Evolutionary conservation across 2,113 vertebrate species (phyloP), one percentile per base, ranked within the genome.

Genomic region (Ahaetulla prasina): DNA sequence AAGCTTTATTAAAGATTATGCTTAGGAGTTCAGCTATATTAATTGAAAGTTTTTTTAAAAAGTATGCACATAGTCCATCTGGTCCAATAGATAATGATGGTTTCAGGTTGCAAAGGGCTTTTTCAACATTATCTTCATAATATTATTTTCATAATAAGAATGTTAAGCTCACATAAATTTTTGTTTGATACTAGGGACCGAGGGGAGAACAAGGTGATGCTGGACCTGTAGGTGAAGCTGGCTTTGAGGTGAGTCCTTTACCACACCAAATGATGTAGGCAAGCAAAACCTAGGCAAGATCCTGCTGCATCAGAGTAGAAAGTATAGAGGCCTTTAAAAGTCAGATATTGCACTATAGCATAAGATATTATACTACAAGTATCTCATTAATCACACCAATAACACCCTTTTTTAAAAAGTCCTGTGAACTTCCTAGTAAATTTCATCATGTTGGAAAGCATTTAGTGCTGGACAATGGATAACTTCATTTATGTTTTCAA

Each of bases 211-310:
- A 97, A 85, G 99, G 99, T 60, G 98, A 99, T 47, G 89, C 95
- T 94, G 99, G 99, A 91, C 96, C 97, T 93, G 93, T 97, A 95
- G 99, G 99, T 97, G 99, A 99, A 95, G 98, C 96, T 91, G 99
- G 99, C 23, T 93, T 93, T 95, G 99, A 99, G 98, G 99, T 99
- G 96, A 97, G 94, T 53, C 93, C 88, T 45, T 90, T 93, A 11
- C 49, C 39, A 90, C 54, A 49, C 16, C 27, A 90, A 80, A 35
- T 52, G 22, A 52, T n/a, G 1, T 12, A 39, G n/a, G 10, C 23
- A 49, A 87, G 43, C 30, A 86, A 45, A 60, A 49, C 30, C n/a
- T n/a, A n/a, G n/a, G n/a, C n/a, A 63, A 30, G 43, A 49, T 14
- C 14, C 39, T 90, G 9, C 2, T 45, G 45, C 25, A 80, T 11